Evolutionary conservation across 2,113 vertebrate genomes (phyloP).

Genomic region (Tragulus kanchil): DNA sequence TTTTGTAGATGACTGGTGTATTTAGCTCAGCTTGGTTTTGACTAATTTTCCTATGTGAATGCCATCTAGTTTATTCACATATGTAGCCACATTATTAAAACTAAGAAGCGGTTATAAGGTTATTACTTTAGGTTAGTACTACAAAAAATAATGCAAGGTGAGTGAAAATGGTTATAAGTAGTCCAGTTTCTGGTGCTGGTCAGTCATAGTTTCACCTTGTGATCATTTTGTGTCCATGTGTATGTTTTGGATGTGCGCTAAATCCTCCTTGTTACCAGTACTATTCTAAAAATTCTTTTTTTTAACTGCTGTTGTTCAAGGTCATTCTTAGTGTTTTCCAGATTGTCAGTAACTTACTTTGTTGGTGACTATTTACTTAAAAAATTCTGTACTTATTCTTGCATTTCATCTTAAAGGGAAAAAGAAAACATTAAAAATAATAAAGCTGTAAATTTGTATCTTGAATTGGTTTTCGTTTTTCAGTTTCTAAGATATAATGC

Average conservation of each 20-base stretch:
- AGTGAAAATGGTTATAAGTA: background rate
- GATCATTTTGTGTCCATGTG: background rate
- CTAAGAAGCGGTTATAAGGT: background rate
- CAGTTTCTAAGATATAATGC: background rate
- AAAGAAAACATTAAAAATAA: background rate
- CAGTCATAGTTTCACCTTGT: background rate
- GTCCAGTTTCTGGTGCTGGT: background rate
- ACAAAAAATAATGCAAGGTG: background rate
- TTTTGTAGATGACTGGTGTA: background rate
- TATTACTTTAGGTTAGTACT: constrained; percentile 19
- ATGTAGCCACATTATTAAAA: background rate
- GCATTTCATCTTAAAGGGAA: constrained; percentile 18
- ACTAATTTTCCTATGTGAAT: background rate
- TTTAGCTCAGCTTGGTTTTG: background rate
- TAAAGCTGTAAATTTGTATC: constrained; percentile 23
- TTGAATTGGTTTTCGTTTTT: constrained; percentile 26
- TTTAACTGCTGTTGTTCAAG: background rate
- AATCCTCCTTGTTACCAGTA: background rate
- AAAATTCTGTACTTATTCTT: background rate
- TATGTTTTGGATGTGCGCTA: background rate
- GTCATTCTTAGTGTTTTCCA: background rate
- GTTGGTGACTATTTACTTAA: constrained; percentile 1
- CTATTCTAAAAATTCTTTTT: too few species aligned
- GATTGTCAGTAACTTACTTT: background rate
- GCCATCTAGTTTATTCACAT: background rate